Percentiles rank a stretch among this genome's conserved stretches.
phyloP scores from a whole-genome alignment of 1,140 invertebrate genomes.

The Drosophila burlai region DNA sequence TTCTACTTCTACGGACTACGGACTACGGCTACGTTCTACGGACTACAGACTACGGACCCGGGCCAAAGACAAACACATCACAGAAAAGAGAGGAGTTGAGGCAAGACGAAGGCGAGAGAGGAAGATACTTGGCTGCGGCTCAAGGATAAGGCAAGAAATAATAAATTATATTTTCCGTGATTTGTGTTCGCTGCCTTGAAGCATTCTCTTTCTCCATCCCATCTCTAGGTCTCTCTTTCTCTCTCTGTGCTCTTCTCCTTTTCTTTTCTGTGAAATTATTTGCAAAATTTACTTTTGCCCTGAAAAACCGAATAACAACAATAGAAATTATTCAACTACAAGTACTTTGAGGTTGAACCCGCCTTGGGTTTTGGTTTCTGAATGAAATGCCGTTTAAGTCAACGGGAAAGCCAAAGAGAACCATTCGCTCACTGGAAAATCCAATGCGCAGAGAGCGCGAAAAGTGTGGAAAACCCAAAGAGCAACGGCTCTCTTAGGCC shows the following conservation, averaged over 20 bases:
- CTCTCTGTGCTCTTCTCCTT: neutral
- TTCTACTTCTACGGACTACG: constrained; percentile 12
- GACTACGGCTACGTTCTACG: constrained; percentile 1
- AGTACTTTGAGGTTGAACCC: constrained; percentile 31
- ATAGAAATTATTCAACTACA: constrained; percentile 42
- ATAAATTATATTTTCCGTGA: constrained; percentile 82
- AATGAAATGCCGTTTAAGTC: constrained; percentile 32
- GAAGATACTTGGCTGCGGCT: constrained; percentile 72
- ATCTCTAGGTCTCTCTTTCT: neutral
- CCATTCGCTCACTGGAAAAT: constrained; percentile 50
- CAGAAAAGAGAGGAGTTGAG: constrained; percentile 7
- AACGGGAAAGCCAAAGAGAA: constrained; percentile 16
- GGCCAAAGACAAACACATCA: constrained; percentile 48
- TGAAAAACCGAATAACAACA: constrained; percentile 40
- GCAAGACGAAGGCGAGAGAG: neutral
- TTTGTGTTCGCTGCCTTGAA: constrained; percentile 67
- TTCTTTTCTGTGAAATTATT: constrained; percentile 21
- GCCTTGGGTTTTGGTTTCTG: constrained; percentile 38
- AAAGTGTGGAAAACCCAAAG: constrained; percentile 10
- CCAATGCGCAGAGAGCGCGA: constrained; percentile 60
- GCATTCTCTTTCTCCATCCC: constrained; percentile 19
- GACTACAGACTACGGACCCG: constrained; percentile 18
- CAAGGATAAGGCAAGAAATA: constrained; percentile 81
- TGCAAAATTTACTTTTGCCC: constrained; percentile 41
- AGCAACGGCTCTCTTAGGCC: constrained; percentile 26